Base-by-base conservation (phyloP, 2,797 vertebrate species). In the Sebastes wilsoni region DNA sequence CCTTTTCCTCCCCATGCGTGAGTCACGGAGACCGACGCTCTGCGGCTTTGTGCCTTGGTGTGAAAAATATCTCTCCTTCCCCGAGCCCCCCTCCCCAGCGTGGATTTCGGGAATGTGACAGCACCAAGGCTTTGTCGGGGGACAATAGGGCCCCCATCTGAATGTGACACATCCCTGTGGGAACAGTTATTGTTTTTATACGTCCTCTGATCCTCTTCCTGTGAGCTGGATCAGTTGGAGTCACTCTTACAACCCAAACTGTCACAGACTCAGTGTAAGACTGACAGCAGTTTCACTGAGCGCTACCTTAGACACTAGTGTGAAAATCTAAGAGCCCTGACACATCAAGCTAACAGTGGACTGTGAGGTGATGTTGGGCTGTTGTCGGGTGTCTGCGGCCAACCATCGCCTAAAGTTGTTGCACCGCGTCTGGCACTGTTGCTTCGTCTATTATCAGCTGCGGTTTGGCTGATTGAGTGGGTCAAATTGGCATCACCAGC, bases 121-220 rank as follows among this genome's bases (percentile, higher is more conserved):
- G 86, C 79, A 72, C 84, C 77, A 82, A 88, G 83, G 89, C 90
- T 91, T 88, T 88, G 90, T 90, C 30, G 36, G 72, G 65, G 71
- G 78, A 93, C 89, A 91, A 88, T 86, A 65, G 77, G 86, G 86
- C 79, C 88, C 72, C 79, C 32, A 28, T 91, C 58, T 74, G 59
- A 92, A 92, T 87, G 81, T 94, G 93, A 92, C 92, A 90, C 93
- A 93, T 93, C 89, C 70, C 79, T 80, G 88, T 72, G 87, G 86
- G 90, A 86, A 79, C 54, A 67, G 70, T 87, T 91, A 82, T 83
- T 89, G 88, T 88, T 92, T 92, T 92, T 75, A 84, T 77, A 86
- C 2, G 18, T 74, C 61, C 80, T 64, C 72, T 79, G 80, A 80
- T 80, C 73, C 78, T 62, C 66, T 75, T 56, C 49, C 74, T 49